Percentiles rank a stretch among this genome's conserved stretches.
Conservation (phyloP, 37 sponge, comb jelly and placozoan genomes). For the Oopsacas minuta region DNA sequence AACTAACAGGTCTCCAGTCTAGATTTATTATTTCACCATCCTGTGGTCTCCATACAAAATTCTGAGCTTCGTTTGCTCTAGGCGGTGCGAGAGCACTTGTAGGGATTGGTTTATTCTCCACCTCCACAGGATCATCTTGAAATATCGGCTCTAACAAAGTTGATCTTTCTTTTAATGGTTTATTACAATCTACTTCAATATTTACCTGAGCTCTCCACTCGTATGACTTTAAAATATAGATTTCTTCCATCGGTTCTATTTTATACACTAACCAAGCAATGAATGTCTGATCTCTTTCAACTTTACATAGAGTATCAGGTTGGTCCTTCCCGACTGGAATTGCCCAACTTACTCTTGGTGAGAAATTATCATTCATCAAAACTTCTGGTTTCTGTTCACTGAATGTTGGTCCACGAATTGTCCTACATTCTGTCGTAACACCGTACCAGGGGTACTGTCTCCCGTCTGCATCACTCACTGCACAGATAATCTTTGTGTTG, state of each 20-base stretch:
- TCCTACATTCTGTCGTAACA: constrained; percentile 58
- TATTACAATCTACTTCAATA: constrained; percentile 58
- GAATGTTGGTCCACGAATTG: constrained; percentile 37
- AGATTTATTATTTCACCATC: constrained; percentile 41
- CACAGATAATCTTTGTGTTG: constrained; percentile 35
- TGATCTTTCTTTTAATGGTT: constrained; percentile 37
- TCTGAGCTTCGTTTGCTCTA: constrained; percentile 75
- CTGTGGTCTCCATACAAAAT: constrained; percentile 72
- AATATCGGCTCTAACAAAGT: constrained; percentile 35
- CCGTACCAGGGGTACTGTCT: constrained; percentile 81
- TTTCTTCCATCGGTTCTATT: constrained; percentile 37
- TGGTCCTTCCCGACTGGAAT: constrained; percentile 73
- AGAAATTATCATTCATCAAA: constrained; percentile 75
- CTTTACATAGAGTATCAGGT: constrained; percentile 51
- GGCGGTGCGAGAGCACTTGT: constrained; percentile 44
- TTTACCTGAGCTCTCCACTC: constrained; percentile 62
- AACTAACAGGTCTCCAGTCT: background rate
- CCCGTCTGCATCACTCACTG: constrained; percentile 76
- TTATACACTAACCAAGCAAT: constrained; percentile 61
- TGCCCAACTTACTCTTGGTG: constrained; percentile 76
- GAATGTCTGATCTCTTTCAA: constrained; percentile 67
- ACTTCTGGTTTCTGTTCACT: constrained; percentile 23
- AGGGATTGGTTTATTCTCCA: constrained; percentile 33
- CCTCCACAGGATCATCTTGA: constrained; percentile 53
- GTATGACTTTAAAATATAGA: constrained; percentile 36